Base-by-base conservation (phyloP, 2,113 vertebrate genomes). In the Catagonus wagneri region DNA sequence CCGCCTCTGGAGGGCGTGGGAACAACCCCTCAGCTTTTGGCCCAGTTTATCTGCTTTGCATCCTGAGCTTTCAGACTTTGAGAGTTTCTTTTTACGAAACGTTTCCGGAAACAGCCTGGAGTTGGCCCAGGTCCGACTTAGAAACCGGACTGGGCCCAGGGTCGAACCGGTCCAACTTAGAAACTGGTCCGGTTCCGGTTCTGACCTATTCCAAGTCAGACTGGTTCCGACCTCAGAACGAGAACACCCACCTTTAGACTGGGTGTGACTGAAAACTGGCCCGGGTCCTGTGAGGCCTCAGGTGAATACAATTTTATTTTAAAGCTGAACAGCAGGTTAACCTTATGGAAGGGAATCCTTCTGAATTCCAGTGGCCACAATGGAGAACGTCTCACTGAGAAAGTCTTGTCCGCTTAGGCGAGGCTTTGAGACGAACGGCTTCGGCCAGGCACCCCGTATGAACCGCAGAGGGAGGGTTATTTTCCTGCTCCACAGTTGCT, bases 21-120 rank as follows among this genome's bases (percentile, higher is more conserved):
- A 1, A 8, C 0, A 7, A 9, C 11, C 39, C 7, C 7, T n/a
- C 14, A 0, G 36, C 16, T 17, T 22, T 29, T 0, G 3, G 36
- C 17, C 15, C 68, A 16, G 0, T 39, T 69, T 27, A 11, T 11
- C 65, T 19, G 76, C n/a, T 75, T 39, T 16, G 17, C 0, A 0
- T 7, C 1, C 0, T 1, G 69, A 23, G 32, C 8, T 4, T 20
- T 36, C n/a, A 3, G 23, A 1, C 14, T n/a, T 1, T 6, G 27
- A 25, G 23, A 15, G 0, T 15, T 29, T 9, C 8, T 15, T 36
- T 10, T 2, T 36, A 15, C 32, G 8, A 6, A 5, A 27, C 68
- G 32, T 23, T 7, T 7, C 69, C 4, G 3, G 14, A 56, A 75
- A 56, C 69, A 4, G 16, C 17, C 60, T 2, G 0, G 14, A 27